Percentiles rank a stretch among this genome's conserved stretches.
phyloP scores from a whole-genome alignment of 1,140 invertebrate genomes.

The Heliconius melpomene region DNA sequence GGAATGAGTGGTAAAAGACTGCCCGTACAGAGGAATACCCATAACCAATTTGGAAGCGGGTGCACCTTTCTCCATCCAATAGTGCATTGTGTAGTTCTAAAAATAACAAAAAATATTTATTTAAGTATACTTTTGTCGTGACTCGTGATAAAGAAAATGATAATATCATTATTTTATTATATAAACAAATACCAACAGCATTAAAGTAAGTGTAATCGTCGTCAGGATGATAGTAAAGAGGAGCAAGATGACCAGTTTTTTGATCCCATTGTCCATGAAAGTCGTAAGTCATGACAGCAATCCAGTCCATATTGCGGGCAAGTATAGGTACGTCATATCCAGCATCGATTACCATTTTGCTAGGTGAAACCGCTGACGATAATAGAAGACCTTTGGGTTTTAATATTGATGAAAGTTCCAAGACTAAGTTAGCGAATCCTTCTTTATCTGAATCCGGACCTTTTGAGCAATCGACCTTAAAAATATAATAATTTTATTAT shows the following conservation, averaged over 20 bases:
- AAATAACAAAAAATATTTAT: not conserved
- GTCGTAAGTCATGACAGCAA: conserved; percentile 94
- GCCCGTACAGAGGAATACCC: conserved; percentile 95
- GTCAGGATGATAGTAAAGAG: conserved; percentile 89
- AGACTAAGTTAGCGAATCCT: conserved; percentile 87
- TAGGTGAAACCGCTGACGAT: conserved; percentile 93
- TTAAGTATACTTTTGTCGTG: no score
- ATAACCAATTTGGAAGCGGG: conserved; percentile 90
- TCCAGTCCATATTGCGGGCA: conserved; percentile 90
- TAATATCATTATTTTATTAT: not conserved
- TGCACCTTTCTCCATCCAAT: conserved; percentile 93
- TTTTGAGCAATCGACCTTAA: conserved; percentile 86
- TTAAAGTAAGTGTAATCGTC: conserved; percentile 88
- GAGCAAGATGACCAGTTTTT: conserved; percentile 93
- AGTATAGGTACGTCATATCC: conserved; percentile 91
- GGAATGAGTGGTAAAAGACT: conserved; percentile 86
- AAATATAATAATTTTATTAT: not conserved
- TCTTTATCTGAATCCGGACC: conserved; percentile 91
- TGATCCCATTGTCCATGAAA: conserved; percentile 96
- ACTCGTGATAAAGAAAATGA: not conserved
- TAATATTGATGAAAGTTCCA: conserved; percentile 88
- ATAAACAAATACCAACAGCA: conserved; percentile 78
- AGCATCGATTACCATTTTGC: conserved; percentile 92
- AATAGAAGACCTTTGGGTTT: conserved; percentile 87
- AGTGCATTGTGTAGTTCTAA: conserved; percentile 83